Evolutionary conservation across 2,888 invertebrate species (phyloP).

Genomic region (Xestia rhomboidea): DNA sequence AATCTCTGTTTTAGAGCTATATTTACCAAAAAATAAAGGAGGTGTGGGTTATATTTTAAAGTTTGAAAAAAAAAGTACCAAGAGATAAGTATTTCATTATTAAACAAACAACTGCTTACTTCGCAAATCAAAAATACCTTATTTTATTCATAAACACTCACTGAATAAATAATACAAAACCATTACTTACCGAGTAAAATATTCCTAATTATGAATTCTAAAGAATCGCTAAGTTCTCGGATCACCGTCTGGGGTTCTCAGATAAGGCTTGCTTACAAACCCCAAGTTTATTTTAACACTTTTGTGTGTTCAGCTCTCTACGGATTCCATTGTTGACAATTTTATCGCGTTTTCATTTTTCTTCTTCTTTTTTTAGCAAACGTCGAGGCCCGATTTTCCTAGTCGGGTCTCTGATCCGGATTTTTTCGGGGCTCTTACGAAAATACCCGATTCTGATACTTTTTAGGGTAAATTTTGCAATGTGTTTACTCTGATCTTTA

Average conservation of each 20-base stretch:
- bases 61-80: neutral
- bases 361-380: conserved; percentile 37
- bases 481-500: conserved; percentile 33
- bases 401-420: conserved; percentile 20
- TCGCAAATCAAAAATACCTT: conserved; percentile 16
- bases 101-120: neutral
- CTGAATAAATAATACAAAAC: conserved; percentile 67
- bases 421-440: conserved; percentile 29
- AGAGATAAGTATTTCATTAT: neutral
- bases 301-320: conserved; percentile 74
- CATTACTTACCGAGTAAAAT: conserved; percentile 55
- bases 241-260: conserved; percentile 77
- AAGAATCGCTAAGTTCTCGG: conserved; percentile 71
- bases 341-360: conserved; percentile 67
- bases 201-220: conserved; percentile 63
- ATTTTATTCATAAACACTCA: conserved; percentile 35
- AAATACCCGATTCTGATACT: conserved; percentile 28
- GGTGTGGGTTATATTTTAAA: neutral
- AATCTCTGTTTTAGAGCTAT: neutral
- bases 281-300: conserved; percentile 74
- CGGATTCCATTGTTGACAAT: conserved; percentile 72
- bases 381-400: conserved; percentile 12
- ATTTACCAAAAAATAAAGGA: neutral
- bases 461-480: conserved; percentile 30
- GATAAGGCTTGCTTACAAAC: conserved; percentile 84